Evolutionary conservation across 2,888 invertebrate species (phyloP).

Genomic region (Agonopterix arenella): DNA sequence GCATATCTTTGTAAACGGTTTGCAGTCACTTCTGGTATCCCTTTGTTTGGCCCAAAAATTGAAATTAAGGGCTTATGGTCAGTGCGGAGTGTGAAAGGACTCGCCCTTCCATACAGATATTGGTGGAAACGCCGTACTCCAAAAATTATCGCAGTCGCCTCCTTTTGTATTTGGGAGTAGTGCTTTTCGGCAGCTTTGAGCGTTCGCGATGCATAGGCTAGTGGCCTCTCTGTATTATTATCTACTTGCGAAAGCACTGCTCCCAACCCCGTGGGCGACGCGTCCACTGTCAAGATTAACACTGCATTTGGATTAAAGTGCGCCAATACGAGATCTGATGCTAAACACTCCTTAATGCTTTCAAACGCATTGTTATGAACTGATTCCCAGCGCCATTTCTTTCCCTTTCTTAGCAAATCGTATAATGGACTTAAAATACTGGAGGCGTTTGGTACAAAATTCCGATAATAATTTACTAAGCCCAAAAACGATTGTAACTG

Average conservation of each 20-base stretch:
- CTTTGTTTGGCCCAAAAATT: slow-evolving; percentile 15
- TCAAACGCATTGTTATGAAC: neutral
- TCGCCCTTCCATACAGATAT: neutral
- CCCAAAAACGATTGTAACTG: slow-evolving; percentile 1
- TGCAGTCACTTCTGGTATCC: slow-evolving; percentile 14
- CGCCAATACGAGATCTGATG: slow-evolving; percentile 11
- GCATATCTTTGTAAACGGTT: slow-evolving; percentile 14
- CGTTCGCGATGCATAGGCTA: slow-evolving; percentile 8
- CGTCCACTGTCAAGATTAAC: slow-evolving; percentile 16
- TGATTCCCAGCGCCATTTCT: neutral
- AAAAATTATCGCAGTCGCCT: slow-evolving; percentile 10
- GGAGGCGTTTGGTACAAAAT: neutral
- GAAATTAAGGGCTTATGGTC: slow-evolving; percentile 11
- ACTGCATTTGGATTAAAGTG: slow-evolving; percentile 11
- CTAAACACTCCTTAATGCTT: slow-evolving; percentile 1
- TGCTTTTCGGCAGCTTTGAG: slow-evolving; percentile 4
- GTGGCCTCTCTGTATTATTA: neutral
- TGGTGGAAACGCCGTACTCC: neutral
- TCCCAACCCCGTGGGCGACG: slow-evolving; percentile 15
- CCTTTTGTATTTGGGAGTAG: slow-evolving; percentile 10
- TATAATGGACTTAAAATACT: neutral
- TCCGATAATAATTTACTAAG: slow-evolving; percentile 1
- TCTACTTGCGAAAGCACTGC: slow-evolving; percentile 16
- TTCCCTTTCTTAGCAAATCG: neutral
- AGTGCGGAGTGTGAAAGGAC: neutral